A percentile compares a stretch with the other conserved stretches of the same genome.
Conservation (phyloP, 2,797 vertebrate genomes). For the Hyperoplus immaculatus region DNA sequence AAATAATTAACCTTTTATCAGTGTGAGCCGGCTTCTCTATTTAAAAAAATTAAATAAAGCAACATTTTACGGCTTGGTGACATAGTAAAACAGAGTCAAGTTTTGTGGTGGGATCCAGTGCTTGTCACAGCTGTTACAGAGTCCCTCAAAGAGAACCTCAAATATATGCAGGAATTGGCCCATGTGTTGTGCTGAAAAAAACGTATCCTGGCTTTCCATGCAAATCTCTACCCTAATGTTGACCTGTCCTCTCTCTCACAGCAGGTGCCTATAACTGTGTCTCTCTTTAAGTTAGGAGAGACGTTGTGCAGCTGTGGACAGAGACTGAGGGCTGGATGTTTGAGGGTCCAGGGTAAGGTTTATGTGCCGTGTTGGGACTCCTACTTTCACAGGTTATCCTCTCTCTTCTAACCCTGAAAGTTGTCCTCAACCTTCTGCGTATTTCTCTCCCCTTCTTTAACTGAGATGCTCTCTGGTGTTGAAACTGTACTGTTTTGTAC, state of each 20-base stretch:
- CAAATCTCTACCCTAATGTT: constrained; percentile 73
- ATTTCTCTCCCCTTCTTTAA: constrained; percentile 82
- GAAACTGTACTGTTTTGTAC: constrained; percentile 79
- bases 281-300: constrained; percentile 92
- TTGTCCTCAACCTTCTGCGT: constrained; percentile 81
- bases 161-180: constrained; percentile 4
- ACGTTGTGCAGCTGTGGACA: constrained; percentile 81
- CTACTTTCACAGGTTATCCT: constrained; percentile 88
- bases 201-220: constrained; percentile 37
- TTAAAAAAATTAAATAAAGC: constrained; percentile 7
- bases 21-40: constrained; percentile 2
- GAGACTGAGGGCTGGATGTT: constrained; percentile 83
- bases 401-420: constrained; percentile 83
- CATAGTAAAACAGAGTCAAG: background rate
- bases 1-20: background rate
- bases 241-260: constrained; percentile 96
- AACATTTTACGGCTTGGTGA: background rate
- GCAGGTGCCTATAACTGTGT: constrained; percentile 97
- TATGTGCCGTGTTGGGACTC: constrained; percentile 92
- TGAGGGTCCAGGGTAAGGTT: constrained; percentile 98
- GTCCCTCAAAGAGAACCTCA: constrained; percentile 14
- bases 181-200: constrained; percentile 36
- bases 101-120: constrained; percentile 9
- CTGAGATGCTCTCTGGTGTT: constrained; percentile 80
- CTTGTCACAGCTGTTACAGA: background rate